Evolutionary conservation across 1,140 invertebrate species (phyloP).

Genomic region (Branchinecta lynchi): DNA sequence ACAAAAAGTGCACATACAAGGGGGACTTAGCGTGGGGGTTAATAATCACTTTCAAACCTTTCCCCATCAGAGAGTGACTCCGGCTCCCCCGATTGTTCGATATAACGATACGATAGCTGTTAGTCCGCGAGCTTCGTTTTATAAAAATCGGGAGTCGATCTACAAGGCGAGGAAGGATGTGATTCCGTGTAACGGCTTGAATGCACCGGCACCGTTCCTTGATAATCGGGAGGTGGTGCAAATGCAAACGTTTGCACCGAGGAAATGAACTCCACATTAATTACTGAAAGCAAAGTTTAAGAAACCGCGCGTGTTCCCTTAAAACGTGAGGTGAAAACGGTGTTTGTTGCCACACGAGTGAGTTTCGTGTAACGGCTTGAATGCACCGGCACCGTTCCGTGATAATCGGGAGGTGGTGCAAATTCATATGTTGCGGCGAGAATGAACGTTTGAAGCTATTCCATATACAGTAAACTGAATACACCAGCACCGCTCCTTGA

Average conservation of each 20-base stretch:
- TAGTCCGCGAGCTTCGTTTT: not conserved
- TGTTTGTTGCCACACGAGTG: too few species aligned
- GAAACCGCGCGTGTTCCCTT: too few species aligned
- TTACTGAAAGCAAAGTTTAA: too few species aligned
- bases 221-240: not conserved
- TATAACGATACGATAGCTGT: not conserved
- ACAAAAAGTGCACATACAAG: not conserved
- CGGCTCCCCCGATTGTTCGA: not conserved
- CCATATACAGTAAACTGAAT: not conserved
- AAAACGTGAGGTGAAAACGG: too few species aligned
- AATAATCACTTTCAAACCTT: slow-evolving; percentile 7
- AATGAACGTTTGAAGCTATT: too few species aligned
- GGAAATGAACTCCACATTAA: not conserved
- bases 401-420: not conserved
- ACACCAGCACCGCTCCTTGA: not conserved
- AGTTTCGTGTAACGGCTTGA: not conserved
- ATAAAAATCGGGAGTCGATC: not conserved
- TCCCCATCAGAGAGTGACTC: not conserved
- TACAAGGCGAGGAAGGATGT: not conserved
- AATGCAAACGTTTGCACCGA: slow-evolving; percentile 6
- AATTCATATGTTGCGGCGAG: not conserved
- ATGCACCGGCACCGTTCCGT: not conserved
- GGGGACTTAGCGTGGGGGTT: not conserved
- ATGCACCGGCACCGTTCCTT: not conserved
- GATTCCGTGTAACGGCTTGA: not conserved